Evolutionary conservation across 1,140 invertebrate genomes (phyloP).

Genomic region (Ceratosolen solmsi): DNA sequence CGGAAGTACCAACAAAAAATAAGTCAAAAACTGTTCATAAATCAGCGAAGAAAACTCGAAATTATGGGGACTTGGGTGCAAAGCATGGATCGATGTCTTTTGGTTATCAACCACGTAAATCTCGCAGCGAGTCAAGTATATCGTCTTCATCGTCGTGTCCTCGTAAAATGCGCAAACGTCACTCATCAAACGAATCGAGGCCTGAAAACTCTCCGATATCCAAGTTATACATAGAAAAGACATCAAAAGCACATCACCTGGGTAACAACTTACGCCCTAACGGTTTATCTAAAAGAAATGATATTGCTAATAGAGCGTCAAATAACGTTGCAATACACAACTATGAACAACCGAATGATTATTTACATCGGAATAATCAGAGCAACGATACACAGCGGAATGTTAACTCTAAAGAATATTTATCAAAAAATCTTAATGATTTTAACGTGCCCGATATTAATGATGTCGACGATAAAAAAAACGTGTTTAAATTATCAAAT

Average conservation of each 20-base stretch:
- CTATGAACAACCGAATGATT: constrained; percentile 60
- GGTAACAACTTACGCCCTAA: constrained; percentile 61
- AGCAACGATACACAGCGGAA: constrained; percentile 37
- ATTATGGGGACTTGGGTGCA: constrained; percentile 64
- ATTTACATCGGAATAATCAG: constrained; percentile 55
- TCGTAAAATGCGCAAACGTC: constrained; percentile 44
- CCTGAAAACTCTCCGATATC: neutral
- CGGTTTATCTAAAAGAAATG: constrained; percentile 50
- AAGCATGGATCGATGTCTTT: constrained; percentile 58
- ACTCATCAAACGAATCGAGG: constrained; percentile 35
- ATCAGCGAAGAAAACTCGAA: constrained; percentile 57
- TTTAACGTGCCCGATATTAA: neutral
- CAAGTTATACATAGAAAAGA: neutral
- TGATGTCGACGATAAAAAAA: constrained; percentile 1
- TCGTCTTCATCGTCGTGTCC: neutral
- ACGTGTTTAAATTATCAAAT: neutral
- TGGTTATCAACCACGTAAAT: constrained; percentile 60
- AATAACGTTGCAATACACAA: constrained; percentile 43
- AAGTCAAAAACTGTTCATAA: neutral
- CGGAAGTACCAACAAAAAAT: neutral
- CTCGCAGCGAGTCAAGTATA: constrained; percentile 60
- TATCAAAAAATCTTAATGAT: neutral
- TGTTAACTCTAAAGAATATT: neutral
- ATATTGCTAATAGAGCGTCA: neutral
- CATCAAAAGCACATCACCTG: constrained; percentile 57